Conservation (phyloP, 92 coral and sea anemone species). For the Ricordea florida region DNA sequence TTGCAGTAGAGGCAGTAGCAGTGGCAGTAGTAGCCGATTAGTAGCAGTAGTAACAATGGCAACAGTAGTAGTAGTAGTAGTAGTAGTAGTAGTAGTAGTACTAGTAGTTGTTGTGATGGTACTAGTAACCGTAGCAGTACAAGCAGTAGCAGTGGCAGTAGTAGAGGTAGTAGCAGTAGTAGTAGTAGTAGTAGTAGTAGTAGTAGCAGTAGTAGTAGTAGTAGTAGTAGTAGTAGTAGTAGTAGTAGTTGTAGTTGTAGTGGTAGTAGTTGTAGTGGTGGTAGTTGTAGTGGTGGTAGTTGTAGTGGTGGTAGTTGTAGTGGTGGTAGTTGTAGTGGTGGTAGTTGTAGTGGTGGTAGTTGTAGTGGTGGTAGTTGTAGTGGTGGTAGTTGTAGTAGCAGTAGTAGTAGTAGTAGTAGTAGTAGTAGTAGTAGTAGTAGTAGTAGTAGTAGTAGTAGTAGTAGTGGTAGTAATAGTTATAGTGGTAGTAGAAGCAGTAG, state of each 20-base stretch:
- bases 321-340: background rate
- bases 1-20: background rate
- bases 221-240: background rate
- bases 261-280: background rate
- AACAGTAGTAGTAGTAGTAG: background rate
- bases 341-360: background rate
- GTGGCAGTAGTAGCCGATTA: background rate
- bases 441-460: slow-evolving; percentile 6
- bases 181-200: slow-evolving; percentile 1
- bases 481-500: background rate
- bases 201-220: background rate
- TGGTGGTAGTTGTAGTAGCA: background rate
- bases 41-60: background rate
- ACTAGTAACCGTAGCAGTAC: background rate
- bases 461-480: background rate
- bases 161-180: background rate
- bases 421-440: background rate
- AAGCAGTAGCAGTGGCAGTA: background rate
- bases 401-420: background rate
- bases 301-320: background rate
- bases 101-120: background rate
- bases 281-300: background rate
- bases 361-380: background rate
- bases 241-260: background rate
- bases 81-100: background rate